Evolutionary conservation across 1,140 invertebrate species (phyloP).

Genomic region (Hyphantria cunea): DNA sequence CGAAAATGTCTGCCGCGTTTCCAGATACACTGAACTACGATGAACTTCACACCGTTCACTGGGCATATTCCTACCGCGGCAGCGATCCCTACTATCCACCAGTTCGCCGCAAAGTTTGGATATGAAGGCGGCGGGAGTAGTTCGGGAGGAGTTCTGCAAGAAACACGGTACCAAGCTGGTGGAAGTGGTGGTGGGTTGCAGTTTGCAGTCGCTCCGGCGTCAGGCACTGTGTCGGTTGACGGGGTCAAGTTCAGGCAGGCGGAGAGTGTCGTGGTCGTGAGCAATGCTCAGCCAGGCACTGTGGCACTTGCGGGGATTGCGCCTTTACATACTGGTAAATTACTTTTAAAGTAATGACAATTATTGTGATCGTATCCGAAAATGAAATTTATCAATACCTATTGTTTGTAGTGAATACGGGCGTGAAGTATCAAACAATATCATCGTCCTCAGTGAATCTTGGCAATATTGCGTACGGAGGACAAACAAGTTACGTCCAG

Average conservation of each 20-base stretch:
- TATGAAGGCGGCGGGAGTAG: slow-evolving; percentile 56
- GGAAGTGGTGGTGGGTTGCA: slow-evolving; percentile 48
- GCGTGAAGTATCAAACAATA: slow-evolving; percentile 78
- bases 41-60: slow-evolving; percentile 74
- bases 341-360: neutral
- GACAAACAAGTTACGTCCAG: slow-evolving; percentile 64
- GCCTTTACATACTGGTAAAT: slow-evolving; percentile 65
- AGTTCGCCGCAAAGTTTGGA: slow-evolving; percentile 74
- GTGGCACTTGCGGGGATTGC: slow-evolving; percentile 61
- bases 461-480: slow-evolving; percentile 72
- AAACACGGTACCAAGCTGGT: slow-evolving; percentile 56
- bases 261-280: slow-evolving; percentile 74
- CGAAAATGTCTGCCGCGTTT: slow-evolving; percentile 39
- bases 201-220: slow-evolving; percentile 55
- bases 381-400: neutral
- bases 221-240: slow-evolving; percentile 63
- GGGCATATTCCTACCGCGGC: slow-evolving; percentile 66
- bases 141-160: slow-evolving; percentile 57
- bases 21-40: slow-evolving; percentile 45
- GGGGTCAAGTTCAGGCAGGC: slow-evolving; percentile 78
- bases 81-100: slow-evolving; percentile 66
- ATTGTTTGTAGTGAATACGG: slow-evolving; percentile 59
- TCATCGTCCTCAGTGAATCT: slow-evolving; percentile 71
- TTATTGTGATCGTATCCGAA: neutral
- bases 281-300: slow-evolving; percentile 66